phyloP scores from a whole-genome alignment of 2,888 invertebrate genomes.

The Pseudanteris insignis region DNA sequence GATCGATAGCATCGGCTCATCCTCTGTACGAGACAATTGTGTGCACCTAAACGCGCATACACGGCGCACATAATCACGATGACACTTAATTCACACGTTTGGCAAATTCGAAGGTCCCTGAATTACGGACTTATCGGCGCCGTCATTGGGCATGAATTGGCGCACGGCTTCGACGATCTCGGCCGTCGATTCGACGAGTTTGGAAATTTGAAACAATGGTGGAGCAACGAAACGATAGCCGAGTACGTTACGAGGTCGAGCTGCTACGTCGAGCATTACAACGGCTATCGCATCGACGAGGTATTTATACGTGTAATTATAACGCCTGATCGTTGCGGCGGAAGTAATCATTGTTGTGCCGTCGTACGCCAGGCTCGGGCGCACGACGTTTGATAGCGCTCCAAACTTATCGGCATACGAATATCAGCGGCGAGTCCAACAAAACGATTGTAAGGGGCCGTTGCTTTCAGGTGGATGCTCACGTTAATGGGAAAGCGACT shows the following conservation, averaged over 20 bases:
- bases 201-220: slow-evolving; percentile 89
- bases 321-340: too few relatives aligned
- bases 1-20: too few relatives aligned
- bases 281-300: slow-evolving; percentile 73
- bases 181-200: slow-evolving; percentile 86
- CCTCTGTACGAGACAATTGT: slow-evolving; percentile 1
- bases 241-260: slow-evolving; percentile 80
- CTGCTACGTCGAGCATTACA: slow-evolving; percentile 89
- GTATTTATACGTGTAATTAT: slow-evolving; percentile 53
- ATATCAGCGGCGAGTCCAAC: too few relatives aligned
- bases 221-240: slow-evolving; percentile 80
- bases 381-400: too few relatives aligned
- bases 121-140: slow-evolving; percentile 85
- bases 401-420: background rate
- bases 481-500: slow-evolving; percentile 80
- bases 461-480: slow-evolving; percentile 52
- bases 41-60: too few relatives aligned
- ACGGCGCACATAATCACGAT: slow-evolving; percentile 4
- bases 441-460: too few relatives aligned
- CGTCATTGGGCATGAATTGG: slow-evolving; percentile 79
- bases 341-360: background rate
- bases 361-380: background rate
- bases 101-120: slow-evolving; percentile 64
- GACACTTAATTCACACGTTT: slow-evolving; percentile 13
- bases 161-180: slow-evolving; percentile 71